Conservation (phyloP, 1,140 invertebrate genomes). For the Scaptodrosophila lebanonensis region DNA sequence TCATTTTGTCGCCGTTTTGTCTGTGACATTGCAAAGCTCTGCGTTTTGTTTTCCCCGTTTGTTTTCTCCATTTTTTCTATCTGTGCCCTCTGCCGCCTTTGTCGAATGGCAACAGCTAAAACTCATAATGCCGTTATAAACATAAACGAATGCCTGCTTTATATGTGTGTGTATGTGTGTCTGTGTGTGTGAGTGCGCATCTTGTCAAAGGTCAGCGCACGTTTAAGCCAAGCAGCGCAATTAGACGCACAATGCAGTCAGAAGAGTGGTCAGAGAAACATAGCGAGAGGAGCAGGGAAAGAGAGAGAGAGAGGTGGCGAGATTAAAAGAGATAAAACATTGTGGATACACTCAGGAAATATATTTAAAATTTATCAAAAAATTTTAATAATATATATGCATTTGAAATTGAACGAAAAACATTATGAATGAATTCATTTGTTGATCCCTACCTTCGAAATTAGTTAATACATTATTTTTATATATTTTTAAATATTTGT, state of each 20-base stretch:
- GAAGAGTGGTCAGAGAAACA: too few relatives aligned
- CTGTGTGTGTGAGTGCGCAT: conserved; percentile 12
- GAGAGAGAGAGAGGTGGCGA: conserved; percentile 4
- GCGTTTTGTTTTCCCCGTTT: conserved; percentile 31
- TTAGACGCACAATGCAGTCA: conserved; percentile 69
- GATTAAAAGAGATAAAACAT: not conserved
- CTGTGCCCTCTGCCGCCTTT: conserved; percentile 29
- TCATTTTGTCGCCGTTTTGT: conserved; percentile 69
- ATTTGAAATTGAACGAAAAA: too few relatives aligned
- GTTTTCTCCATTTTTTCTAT: conserved; percentile 32
- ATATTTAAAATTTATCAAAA: too few relatives aligned
- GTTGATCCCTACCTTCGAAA: too few relatives aligned
- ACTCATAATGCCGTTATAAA: conserved; percentile 74
- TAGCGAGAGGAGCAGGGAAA: too few relatives aligned
- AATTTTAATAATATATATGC: too few relatives aligned
- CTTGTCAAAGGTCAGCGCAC: conserved; percentile 72
- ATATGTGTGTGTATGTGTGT: conserved; percentile 16
- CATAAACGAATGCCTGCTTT: conserved; percentile 45
- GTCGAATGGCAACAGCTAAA: conserved; percentile 47
- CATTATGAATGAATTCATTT: too few relatives aligned
- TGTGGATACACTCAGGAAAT: too few relatives aligned
- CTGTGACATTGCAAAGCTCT: conserved; percentile 62
- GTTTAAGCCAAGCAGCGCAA: conserved; percentile 72
- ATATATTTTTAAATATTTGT: too few relatives aligned
- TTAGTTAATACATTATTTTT: too few relatives aligned